phyloP scores from a whole-genome alignment of 2,888 invertebrate species.

The Chromoteleia sp. region DNA sequence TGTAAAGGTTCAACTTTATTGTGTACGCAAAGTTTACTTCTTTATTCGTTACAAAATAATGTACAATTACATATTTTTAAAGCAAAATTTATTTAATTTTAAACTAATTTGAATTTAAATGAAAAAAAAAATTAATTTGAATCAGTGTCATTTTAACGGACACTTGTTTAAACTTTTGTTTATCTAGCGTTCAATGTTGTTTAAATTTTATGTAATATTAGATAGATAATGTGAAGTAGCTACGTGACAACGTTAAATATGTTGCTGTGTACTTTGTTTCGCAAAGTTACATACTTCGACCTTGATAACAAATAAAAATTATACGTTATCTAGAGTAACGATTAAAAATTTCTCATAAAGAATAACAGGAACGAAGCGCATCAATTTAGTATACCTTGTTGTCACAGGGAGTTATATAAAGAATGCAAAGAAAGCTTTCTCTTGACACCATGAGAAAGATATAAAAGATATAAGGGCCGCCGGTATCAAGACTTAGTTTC shows the following conservation, averaged over 20 bases:
- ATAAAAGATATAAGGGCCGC: conserved; percentile 45
- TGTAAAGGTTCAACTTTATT: too few species aligned
- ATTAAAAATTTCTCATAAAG: conserved; percentile 22
- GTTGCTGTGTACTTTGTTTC: background rate
- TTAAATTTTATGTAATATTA: too few species aligned
- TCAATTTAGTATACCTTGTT: conserved; percentile 24
- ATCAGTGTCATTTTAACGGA: too few species aligned
- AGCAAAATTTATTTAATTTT: too few species aligned
- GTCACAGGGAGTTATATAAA: conserved; percentile 51
- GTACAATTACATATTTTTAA: too few species aligned
- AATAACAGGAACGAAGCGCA: conserved; percentile 11
- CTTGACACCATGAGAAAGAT: conserved; percentile 59
- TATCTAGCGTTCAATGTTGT: too few species aligned
- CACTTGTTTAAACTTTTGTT: too few species aligned
- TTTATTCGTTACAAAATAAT: too few species aligned
- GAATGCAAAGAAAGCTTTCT: conserved; percentile 55
- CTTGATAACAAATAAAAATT: background rate
- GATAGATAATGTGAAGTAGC: too few species aligned
- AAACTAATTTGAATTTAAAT: too few species aligned
- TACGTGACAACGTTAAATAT: background rate
- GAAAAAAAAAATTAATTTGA: too few species aligned
- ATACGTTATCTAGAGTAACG: background rate
- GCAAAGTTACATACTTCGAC: background rate
- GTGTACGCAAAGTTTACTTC: too few species aligned
- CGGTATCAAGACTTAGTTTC: conserved; percentile 39